Conservation (phyloP, 2,113 vertebrate species). For the Agapornis roseicollis region DNA sequence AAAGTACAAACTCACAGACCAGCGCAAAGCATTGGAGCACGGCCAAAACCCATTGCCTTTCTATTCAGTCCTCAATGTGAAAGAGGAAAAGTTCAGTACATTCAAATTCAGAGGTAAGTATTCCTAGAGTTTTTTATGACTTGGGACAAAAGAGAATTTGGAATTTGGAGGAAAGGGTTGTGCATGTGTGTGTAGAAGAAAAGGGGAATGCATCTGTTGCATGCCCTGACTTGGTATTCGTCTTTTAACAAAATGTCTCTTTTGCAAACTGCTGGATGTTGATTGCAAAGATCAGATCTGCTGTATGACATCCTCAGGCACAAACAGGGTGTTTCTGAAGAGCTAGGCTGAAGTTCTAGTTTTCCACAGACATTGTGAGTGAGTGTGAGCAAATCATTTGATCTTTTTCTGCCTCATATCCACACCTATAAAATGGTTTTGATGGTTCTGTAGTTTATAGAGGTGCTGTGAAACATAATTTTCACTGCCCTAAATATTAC, state of each 20-base stretch:
- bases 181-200: not conserved
- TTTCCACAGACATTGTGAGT: not conserved
- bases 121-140: not conserved
- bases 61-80: conserved; percentile 78
- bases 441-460: not conserved
- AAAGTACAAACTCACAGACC: conserved; percentile 66
- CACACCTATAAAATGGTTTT: not conserved
- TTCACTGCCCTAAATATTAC: not conserved
- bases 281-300: not conserved
- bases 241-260: not conserved
- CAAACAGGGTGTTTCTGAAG: not conserved
- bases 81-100: conserved; percentile 58
- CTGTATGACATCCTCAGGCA: not conserved
- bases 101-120: conserved; percentile 62
- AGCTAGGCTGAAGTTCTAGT: not conserved
- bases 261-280: not conserved
- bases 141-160: not conserved
- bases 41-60: conserved; percentile 81
- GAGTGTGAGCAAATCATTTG: not conserved
- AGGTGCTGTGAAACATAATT: not conserved
- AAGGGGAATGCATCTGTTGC: not conserved
- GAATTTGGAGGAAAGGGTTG: not conserved
- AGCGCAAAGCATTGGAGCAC: conserved; percentile 70
- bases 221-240: not conserved
- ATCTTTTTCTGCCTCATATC: not conserved